Percentiles rank a stretch among this genome's conserved stretches.
phyloP scores from a whole-genome alignment of 2,797 vertebrate genomes.

The Brachyalestes nurse region DNA sequence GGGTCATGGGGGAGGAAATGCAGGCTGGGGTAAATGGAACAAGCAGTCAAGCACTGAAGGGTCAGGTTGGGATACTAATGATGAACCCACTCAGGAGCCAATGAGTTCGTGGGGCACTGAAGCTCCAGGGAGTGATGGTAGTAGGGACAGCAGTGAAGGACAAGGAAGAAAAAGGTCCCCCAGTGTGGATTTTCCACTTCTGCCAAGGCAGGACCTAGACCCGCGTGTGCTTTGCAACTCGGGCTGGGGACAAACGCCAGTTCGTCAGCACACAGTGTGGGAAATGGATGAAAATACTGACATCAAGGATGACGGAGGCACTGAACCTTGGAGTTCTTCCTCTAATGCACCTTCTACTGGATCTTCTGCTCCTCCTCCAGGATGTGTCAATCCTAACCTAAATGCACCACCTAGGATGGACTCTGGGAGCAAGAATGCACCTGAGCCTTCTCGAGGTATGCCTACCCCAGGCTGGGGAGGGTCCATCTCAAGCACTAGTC shows the following conservation, averaged over 20 bases:
- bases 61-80: conserved; percentile 80
- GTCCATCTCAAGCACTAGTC: conserved; percentile 79
- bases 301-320: conserved; percentile 86
- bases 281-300: conserved; percentile 86
- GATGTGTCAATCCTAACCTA: conserved; percentile 65
- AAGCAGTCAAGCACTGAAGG: conserved; percentile 83
- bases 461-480: conserved; percentile 88
- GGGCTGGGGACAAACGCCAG: conserved; percentile 89
- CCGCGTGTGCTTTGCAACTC: conserved; percentile 87
- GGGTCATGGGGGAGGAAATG: conserved; percentile 72
- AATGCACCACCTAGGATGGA: conserved; percentile 80
- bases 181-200: conserved; percentile 77
- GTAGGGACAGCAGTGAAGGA: conserved; percentile 83
- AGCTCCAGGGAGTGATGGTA: conserved; percentile 79
- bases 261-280: conserved; percentile 89
- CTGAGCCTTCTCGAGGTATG: conserved; percentile 86
- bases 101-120: conserved; percentile 81
- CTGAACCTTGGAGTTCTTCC: conserved; percentile 85
- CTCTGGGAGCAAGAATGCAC: conserved; percentile 88
- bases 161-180: conserved; percentile 77
- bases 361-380: conserved; percentile 66
- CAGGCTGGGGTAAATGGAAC: conserved; percentile 83
- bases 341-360: conserved; percentile 60
- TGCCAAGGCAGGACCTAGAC: conserved; percentile 86
- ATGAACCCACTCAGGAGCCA: conserved; percentile 77